phyloP scores from a whole-genome alignment of 2,113 vertebrate genomes.

The Hippocampus barbouri region DNA sequence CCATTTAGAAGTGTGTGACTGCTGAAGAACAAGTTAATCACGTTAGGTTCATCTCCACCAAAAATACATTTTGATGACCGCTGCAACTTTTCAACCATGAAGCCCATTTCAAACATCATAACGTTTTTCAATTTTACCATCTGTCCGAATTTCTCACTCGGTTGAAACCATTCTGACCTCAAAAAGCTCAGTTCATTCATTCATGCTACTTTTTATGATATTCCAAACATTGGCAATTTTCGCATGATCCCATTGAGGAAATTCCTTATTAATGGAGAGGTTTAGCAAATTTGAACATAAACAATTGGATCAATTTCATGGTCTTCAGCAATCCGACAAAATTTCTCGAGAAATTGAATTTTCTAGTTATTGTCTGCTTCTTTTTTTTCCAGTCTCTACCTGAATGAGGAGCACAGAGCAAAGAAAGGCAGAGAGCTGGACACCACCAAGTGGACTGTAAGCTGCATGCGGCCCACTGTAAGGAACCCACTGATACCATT shows the following conservation, averaged over 20 bases:
- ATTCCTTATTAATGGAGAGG: background rate
- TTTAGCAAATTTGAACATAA: too few species aligned
- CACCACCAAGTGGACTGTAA: slow-evolving; percentile 79
- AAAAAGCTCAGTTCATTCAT: too few species aligned
- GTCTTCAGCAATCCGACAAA: background rate
- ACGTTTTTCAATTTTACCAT: too few species aligned
- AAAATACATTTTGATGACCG: too few species aligned
- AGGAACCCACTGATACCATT: slow-evolving; percentile 18
- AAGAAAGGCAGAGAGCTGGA: slow-evolving; percentile 83
- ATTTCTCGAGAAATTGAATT: background rate
- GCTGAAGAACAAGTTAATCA: too few species aligned
- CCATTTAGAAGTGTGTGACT: too few species aligned
- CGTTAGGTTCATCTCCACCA: too few species aligned
- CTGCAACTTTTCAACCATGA: too few species aligned
- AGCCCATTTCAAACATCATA: too few species aligned
- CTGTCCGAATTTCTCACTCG: too few species aligned
- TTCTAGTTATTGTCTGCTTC: background rate
- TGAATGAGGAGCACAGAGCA: slow-evolving; percentile 83
- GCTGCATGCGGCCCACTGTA: slow-evolving; percentile 77
- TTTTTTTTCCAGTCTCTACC: slow-evolving; percentile 73
- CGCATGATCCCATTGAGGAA: background rate
- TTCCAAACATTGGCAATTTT: background rate
- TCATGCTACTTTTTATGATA: background rate
- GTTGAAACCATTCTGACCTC: too few species aligned
- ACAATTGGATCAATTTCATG: too few species aligned